Evolutionary conservation across 2,888 invertebrate genomes (phyloP).

Genomic region (Ormyrus rosae): DNA sequence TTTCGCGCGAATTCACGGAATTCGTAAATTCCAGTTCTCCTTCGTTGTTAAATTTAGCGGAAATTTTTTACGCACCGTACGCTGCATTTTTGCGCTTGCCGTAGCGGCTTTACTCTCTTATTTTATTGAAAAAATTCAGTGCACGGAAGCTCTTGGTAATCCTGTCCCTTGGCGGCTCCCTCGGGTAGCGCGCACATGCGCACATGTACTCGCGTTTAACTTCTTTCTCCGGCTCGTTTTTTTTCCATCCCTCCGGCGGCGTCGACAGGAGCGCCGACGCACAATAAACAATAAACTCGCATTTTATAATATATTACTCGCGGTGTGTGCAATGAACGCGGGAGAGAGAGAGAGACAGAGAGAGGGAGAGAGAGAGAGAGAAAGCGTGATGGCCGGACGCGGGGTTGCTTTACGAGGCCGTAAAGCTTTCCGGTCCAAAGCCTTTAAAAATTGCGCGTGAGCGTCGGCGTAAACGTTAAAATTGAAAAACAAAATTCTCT

Average conservation of each 20-base stretch:
- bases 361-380: conserved; percentile 35
- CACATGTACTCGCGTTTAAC: not conserved
- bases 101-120: conserved; percentile 5
- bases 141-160: conserved; percentile 1
- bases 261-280: conserved; percentile 24
- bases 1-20: no score
- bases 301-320: conserved; percentile 56
- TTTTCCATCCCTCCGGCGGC: conserved; percentile 3
- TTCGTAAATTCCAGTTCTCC: no score
- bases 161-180: not conserved
- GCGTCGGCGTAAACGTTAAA: conserved; percentile 54
- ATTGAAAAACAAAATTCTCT: conserved; percentile 54
- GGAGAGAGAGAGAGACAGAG: conserved; percentile 12
- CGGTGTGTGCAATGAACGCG: conserved; percentile 44
- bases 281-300: conserved; percentile 58
- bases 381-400: conserved; percentile 48
- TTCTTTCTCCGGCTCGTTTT: conserved; percentile 1
- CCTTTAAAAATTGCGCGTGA: conserved; percentile 63
- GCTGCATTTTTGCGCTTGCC: not conserved
- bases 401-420: conserved; percentile 63
- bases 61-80: not conserved
- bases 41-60: not conserved
- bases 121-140: conserved; percentile 36
- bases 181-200: not conserved
- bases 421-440: conserved; percentile 62